Evolutionary conservation across 2,888 invertebrate genomes (phyloP), one percentile per base, ranked within the genome.

Genomic region (Idaea straminata): DNA sequence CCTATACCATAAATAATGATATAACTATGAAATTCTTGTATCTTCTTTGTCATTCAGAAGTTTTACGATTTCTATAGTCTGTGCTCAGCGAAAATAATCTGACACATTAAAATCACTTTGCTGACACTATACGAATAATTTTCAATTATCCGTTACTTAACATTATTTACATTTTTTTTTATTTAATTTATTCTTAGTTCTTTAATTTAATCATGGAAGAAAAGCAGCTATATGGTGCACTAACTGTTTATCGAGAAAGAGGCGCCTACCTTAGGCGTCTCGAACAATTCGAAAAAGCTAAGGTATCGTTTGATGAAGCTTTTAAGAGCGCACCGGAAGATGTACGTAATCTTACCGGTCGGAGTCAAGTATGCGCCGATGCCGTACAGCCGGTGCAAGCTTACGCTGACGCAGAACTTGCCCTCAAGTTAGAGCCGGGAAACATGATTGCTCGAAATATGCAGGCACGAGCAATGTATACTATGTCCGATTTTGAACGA

Each of bases 401-500:
- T 0, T 91, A 84, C 67, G 76, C 87, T 1, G 91, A 91, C 70
- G 92, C 92, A 0, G 91, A 92, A 70, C 73, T 88, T 38, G 92
- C 92, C 2, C 85, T 92, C 36, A 85, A 87, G 70, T 77, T 92
- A 13, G 88, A 87, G 69, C 92, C 92, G 1, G 73, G 69, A 0
- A 91, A 90, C 71, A 91, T 92, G 89, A 85, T 81, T 34, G 92
- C 92, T 2, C 83, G 84, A 25, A 89, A 90, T 70, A 90, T 91
- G 91, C 91, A 92, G 72, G 83, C 91, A 2, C 85, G 89, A 1
- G 92, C 92, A 15, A 82, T 91, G 83, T 92, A 92, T 72, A 88
- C 91, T 13, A 88, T 92, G 89, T 87, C 89, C 0, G 91, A 92
- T 71, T 92, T 92, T 67, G 92, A 92, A 66, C 82, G 86, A 57